phyloP scores from a whole-genome alignment of 2,797 vertebrate species.

The Falco concolor region DNA sequence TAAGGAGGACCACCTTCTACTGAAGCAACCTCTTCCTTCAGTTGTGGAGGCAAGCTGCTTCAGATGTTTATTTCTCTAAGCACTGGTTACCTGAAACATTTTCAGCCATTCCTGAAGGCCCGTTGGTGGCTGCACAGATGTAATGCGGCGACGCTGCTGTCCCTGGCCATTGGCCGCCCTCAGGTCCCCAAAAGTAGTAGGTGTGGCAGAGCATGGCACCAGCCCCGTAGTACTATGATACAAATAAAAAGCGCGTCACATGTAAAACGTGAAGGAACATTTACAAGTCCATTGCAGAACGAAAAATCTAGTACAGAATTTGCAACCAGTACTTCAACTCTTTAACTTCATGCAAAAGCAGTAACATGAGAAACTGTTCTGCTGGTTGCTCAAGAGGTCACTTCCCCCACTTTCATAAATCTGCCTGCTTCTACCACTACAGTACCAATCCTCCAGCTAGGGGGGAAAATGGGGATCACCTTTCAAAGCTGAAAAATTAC shows the following conservation, averaged over 20 bases:
- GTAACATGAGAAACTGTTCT: neutral
- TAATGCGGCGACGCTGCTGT: constrained; percentile 92
- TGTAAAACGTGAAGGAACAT: neutral
- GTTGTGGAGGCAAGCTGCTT: neutral
- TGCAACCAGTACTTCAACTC: neutral
- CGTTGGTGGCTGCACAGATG: constrained; percentile 93
- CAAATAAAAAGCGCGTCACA: neutral
- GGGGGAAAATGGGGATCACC: neutral
- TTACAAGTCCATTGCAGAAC: neutral
- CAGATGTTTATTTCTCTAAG: neutral
- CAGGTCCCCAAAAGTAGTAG: constrained; percentile 96
- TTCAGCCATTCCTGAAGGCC: constrained; percentile 99
- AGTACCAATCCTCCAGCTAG: neutral
- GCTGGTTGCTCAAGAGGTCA: neutral
- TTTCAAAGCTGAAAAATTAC: neutral
- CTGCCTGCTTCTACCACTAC: neutral
- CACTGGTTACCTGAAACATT: constrained; percentile 92
- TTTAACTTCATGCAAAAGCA: neutral
- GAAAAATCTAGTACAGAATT: neutral
- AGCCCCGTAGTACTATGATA: constrained; percentile 86
- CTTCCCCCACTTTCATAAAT: neutral
- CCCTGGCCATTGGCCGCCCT: constrained; percentile 96
- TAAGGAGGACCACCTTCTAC: neutral
- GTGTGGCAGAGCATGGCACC: constrained; percentile 94
- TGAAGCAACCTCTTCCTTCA: neutral